Base-by-base conservation (phyloP, 2,113 vertebrate species). In the Callocephalon fimbriatum region DNA sequence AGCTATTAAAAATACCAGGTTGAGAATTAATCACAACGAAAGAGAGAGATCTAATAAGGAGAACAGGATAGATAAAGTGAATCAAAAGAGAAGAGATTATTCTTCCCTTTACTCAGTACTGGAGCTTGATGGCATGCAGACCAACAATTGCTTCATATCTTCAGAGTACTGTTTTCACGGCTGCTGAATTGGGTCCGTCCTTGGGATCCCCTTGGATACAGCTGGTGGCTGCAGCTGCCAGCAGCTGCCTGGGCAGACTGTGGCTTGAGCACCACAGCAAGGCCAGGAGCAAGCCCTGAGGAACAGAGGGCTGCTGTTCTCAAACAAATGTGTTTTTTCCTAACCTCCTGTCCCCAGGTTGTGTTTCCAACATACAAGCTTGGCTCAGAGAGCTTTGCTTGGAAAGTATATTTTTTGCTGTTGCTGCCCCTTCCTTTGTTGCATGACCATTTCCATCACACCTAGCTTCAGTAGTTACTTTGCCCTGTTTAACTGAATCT, bases 171-270 rank as follows among this genome's bases (percentile, higher is more conserved):
- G 1, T 63, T 84, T 91, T 40, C 68, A 62, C 0, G 5, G 65
- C 93, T 95, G 58, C 86, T 66, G 81, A 93, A 56, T 27, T 63
- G 77, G n/a, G 50, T 31, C 37, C 7, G 1, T 71, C 61, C 76
- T 73, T 3, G 4, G 84, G 50, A 85, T 85, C 74, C 85, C 58
- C 32, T 73, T 70, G 79, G 76, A 45, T 27, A 66, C 84, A 95
- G 84, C 93, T 94, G 95, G 90, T 31, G 70, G 81, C 74, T 50
- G 77, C 95, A 94, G 94, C 71, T 91, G 94, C 37, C 76, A 80
- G 96, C 94, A 95, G 87, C 93, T 91, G 92, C 70, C 84, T 18
- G 23, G 35, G 65, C 84, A 78, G 72, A 26, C n/a, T 6, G 1
- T 13, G 79, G 76, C 72, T 10, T 37, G 59, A 95, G 70, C 77